Conservation (phyloP, 2,888 invertebrate genomes). For the Oxystoma pomonae region DNA sequence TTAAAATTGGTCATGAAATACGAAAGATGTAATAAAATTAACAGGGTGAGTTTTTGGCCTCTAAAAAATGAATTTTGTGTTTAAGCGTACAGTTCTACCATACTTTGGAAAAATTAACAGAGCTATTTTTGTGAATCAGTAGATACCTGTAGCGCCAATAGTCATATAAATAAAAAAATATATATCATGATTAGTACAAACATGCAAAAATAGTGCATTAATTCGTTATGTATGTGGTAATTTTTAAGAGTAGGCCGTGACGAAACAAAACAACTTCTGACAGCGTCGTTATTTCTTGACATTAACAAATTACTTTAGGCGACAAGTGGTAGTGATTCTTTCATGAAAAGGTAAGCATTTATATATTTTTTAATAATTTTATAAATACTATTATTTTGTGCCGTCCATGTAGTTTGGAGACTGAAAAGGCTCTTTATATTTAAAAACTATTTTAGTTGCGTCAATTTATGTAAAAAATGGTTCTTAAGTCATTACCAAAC, state of each 20-base stretch:
- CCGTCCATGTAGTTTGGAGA: not conserved
- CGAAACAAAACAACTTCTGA: not conserved
- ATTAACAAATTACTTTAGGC: not conserved
- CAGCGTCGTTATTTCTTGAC: not conserved
- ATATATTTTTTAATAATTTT: not conserved
- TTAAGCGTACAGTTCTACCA: too few species aligned
- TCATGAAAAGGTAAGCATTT: not conserved
- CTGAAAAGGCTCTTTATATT: not conserved
- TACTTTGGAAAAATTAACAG: too few species aligned
- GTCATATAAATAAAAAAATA: too few species aligned
- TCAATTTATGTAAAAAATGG: not conserved
- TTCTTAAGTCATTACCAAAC: not conserved
- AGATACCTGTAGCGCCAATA: too few species aligned
- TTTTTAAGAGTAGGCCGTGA: not conserved
- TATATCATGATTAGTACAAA: too few species aligned
- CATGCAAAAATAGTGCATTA: too few species aligned
- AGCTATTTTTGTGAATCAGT: too few species aligned
- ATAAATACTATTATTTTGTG: not conserved
- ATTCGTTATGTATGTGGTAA: not conserved
- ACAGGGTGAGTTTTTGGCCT: too few species aligned
- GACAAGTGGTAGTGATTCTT: not conserved
- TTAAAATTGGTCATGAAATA: too few species aligned
- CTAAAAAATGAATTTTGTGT: too few species aligned
- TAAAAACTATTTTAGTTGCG: not conserved
- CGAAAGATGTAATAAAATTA: too few species aligned